Evolutionary conservation across 2,797 vertebrate species (phyloP).

Genomic region (Takifugu rubripes): DNA sequence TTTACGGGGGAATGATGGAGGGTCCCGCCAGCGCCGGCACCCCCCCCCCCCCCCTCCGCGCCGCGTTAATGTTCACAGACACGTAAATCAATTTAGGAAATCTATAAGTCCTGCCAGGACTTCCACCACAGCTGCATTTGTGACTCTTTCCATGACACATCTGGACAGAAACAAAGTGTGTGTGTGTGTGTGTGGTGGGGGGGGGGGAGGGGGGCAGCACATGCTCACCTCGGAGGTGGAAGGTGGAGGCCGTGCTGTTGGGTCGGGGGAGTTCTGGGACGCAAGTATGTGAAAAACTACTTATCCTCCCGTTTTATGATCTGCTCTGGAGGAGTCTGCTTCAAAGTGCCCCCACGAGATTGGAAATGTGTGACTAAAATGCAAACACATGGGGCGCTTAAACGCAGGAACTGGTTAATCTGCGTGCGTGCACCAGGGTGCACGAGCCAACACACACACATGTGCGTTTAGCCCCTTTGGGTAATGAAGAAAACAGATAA

Average conservation of each 20-base stretch:
- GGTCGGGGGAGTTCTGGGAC: constrained; percentile 49
- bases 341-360: constrained; percentile 75
- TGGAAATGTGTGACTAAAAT: constrained; percentile 78
- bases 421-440: constrained; percentile 46
- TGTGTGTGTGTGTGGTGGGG: not conserved
- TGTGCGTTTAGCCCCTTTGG: constrained; percentile 31
- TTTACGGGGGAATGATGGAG: no score
- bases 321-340: constrained; percentile 71
- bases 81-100: not conserved
- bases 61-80: constrained; percentile 1
- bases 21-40: not conserved
- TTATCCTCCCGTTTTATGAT: constrained; percentile 76
- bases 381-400: constrained; percentile 79
- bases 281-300: constrained; percentile 72
- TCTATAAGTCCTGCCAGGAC: not conserved
- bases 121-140: constrained; percentile 1
- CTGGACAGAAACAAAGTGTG: constrained; percentile 25
- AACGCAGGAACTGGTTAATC: constrained; percentile 73
- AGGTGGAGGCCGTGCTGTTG: constrained; percentile 42
- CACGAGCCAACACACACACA: constrained; percentile 10
- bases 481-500: constrained; percentile 75
- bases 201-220: not conserved
- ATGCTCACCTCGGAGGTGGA: constrained; percentile 35
- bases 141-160: constrained; percentile 17
- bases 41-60: not conserved